Percentiles rank a stretch among this genome's conserved stretches.
Evolutionary conservation across 2,113 vertebrate genomes (phyloP).

Genomic region (Spea multiplicata): DNA sequence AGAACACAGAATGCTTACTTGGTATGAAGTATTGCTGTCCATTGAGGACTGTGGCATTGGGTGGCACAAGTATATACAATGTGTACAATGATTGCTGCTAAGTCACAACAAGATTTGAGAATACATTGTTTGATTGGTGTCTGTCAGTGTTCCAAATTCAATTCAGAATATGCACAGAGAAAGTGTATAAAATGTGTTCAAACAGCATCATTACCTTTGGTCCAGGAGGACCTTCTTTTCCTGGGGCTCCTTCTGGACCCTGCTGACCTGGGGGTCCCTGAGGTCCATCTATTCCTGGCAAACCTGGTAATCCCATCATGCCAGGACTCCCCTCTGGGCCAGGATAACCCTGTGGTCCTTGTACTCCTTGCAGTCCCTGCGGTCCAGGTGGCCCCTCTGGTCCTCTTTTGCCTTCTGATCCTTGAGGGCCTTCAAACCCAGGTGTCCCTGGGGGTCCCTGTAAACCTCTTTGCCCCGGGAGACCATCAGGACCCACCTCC

Average conservation of each 20-base stretch:
- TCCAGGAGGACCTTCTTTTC: slow-evolving; percentile 21
- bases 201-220: slow-evolving; percentile 3
- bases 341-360: neutral
- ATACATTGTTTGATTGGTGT: too few species aligned
- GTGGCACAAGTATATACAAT: too few species aligned
- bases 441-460: slow-evolving; percentile 49
- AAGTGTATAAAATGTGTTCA: neutral
- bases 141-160: too few species aligned
- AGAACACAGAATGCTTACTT: too few species aligned
- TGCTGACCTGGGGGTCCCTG: neutral
- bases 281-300: neutral
- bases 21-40: too few species aligned
- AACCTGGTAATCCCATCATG: neutral
- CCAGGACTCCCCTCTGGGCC: neutral
- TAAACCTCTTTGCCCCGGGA: slow-evolving; percentile 42
- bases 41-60: too few species aligned
- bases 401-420: slow-evolving; percentile 40
- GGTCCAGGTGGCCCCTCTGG: slow-evolving; percentile 54
- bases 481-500: slow-evolving; percentile 47
- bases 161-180: too few species aligned
- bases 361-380: slow-evolving; percentile 44
- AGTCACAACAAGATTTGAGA: too few species aligned
- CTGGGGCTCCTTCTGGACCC: slow-evolving; percentile 1
- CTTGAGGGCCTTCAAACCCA: slow-evolving; percentile 50
- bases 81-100: too few species aligned